Base-by-base conservation (phyloP, 2,888 invertebrate species). In the Rosalia funebris region DNA sequence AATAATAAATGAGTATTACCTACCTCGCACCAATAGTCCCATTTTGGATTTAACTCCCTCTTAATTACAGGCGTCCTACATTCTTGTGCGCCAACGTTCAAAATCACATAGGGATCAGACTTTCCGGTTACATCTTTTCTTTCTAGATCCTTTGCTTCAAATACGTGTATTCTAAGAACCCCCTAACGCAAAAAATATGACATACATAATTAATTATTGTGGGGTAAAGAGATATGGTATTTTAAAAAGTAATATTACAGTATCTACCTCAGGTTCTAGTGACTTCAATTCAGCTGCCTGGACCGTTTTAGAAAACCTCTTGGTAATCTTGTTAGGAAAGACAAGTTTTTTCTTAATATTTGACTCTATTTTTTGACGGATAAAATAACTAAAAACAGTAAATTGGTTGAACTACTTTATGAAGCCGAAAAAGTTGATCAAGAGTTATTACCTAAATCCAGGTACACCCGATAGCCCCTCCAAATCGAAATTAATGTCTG, bases 21-120 rank as follows among this genome's bases (percentile, higher is more conserved):
- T 84, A 96, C 96, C 92, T 98, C 98, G 79, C 96, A 98, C 89
- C 93, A 94, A 82, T 86, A 95, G 82, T 98, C 95, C 97, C 98
- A 98, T 70, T 92, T 91, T 5, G 98, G 98, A 84, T 95, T 92
- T 32, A 98, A 87, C 66, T 91, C 91, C 79, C 94, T 95, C 79
- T 95, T 92, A 71, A 98, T 93, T 41, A 92, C 93, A 79, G 92
- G 91, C 0, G 98, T 97, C 81, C 90, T 90, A 83, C 92, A 95
- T 80, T 92, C 90, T 82, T 96, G 93, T 0, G 95, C 92, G 48
- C 97, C 98, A 60, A 98, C 93, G 76, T 88, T 88, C 77, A 95
- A 86, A 52, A 95, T 87, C 41, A 92, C 92, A 81, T 98, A 98
- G 2, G 98, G 98, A 86, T 98, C 98, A 0, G 96, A 96, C 84